Base-by-base conservation (phyloP, 2,797 vertebrate species). In the Coluber constrictor region DNA sequence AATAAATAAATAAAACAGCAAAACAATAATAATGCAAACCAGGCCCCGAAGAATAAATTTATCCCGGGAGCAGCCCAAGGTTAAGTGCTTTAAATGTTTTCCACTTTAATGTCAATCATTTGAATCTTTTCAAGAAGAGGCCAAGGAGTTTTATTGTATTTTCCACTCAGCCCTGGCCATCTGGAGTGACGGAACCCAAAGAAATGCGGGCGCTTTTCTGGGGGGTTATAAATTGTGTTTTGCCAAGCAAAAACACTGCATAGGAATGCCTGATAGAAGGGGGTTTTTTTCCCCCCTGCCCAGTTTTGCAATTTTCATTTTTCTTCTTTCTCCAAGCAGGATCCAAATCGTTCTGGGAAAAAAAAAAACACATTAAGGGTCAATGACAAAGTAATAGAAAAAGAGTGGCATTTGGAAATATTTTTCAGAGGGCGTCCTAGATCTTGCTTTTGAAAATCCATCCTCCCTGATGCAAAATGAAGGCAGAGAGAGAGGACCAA, bases 341-440 rank as follows among this genome's bases (percentile, higher is more conserved):
- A 95, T 95, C 95, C 92, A 97, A 97, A 97, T 97, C 90, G 96
- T 97, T 97, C 94, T 95, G 56, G 15, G 13, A 0, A 12, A 55
- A 55, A 95, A 94, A 9, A 96, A 93, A 97, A 96, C 93, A 92
- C 59, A 95, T 97, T 97, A 97, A 93, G 96, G 97, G 95, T 97
- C 97, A 98, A 97, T 97, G 97, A 96, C 96, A 98, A 97, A 97
- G 96, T 96, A 97, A 96, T 97, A 97, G 96, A 96, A 98, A 97
- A 70, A 70, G 94, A 95, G 95, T 97, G 97, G 95, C 97, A 97
- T 93, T 95, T 95, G 79, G 90, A 97, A 97, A 96, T 97, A 94
- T 92, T 90, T 97, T 96, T 95, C 88, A 47, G 97, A 94, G 55
- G 96, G 94, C 95, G 96, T 92, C 94, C 43, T 96, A 95, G 95